Evolutionary conservation across 2,113 vertebrate genomes (phyloP).

Genomic region (Peromyscus californicus): DNA sequence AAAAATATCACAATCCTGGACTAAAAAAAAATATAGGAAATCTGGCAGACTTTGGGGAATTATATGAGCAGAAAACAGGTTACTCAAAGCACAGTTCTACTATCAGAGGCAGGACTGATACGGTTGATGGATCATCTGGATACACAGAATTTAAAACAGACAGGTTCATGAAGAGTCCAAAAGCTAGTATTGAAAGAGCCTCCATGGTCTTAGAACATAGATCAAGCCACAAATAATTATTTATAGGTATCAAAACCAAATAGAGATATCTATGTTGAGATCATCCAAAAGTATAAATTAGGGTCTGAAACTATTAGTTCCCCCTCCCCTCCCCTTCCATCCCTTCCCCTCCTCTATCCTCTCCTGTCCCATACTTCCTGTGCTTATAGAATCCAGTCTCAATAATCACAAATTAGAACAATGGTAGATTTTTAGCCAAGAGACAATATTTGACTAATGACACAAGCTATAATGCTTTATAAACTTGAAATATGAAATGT

Average conservation of each 20-base stretch:
- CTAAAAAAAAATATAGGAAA: background rate
- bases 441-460: background rate
- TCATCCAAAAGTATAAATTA: background rate
- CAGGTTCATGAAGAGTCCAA: no score
- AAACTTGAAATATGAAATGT: background rate
- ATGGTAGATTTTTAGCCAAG: no score
- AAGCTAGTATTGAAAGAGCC: background rate
- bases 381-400: background rate
- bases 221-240: background rate
- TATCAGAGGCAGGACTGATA: no score
- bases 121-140: no score
- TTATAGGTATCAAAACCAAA: background rate
- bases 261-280: background rate
- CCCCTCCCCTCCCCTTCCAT: fast-evolving
- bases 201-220: background rate
- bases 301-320: background rate
- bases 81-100: background rate
- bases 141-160: no score
- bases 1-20: background rate
- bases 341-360: no score
- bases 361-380: background rate
- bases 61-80: background rate
- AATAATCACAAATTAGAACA: background rate
- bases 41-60: background rate
- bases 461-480: background rate